phyloP scores from a whole-genome alignment of 2,888 invertebrate genomes.

The Leucoptera coffeella region DNA sequence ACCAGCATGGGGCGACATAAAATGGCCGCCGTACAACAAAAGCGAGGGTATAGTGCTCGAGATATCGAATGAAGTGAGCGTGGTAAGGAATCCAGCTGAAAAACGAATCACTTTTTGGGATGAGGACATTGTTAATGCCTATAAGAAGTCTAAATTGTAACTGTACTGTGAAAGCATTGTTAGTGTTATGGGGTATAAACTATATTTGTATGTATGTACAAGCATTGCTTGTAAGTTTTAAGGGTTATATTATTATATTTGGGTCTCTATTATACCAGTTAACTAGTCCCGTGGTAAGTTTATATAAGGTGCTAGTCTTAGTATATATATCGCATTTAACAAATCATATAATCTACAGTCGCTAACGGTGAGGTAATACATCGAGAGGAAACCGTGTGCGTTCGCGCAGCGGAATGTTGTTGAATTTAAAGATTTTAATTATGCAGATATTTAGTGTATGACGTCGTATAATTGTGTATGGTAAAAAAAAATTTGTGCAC shows the following conservation, averaged over 20 bases:
- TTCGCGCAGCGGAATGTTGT: too few relatives aligned
- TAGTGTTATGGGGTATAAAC: too few relatives aligned
- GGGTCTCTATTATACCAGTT: background rate
- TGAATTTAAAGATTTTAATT: too few relatives aligned
- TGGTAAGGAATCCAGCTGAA: constrained; percentile 1
- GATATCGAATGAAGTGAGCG: constrained; percentile 2
- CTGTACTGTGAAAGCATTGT: too few relatives aligned
- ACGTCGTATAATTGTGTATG: too few relatives aligned
- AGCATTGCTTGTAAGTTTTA: background rate
- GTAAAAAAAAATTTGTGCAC: too few relatives aligned
- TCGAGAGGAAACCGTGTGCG: too few relatives aligned
- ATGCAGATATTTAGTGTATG: too few relatives aligned
- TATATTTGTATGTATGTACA: constrained; percentile 2
- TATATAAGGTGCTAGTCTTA: background rate
- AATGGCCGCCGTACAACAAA: constrained; percentile 4
- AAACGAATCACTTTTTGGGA: constrained; percentile 5
- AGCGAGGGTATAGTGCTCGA: constrained; percentile 1
- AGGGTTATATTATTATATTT: background rate
- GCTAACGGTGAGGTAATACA: too few relatives aligned
- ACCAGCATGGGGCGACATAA: constrained; percentile 4
- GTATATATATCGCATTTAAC: background rate
- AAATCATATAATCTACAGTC: too few relatives aligned
- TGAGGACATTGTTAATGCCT: too few relatives aligned
- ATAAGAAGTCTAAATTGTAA: constrained; percentile 19
- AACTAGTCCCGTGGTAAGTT: background rate